Evolutionary conservation across 2,797 vertebrate species (phyloP).

Genomic region (Lepilemur ruficaudatus): DNA sequence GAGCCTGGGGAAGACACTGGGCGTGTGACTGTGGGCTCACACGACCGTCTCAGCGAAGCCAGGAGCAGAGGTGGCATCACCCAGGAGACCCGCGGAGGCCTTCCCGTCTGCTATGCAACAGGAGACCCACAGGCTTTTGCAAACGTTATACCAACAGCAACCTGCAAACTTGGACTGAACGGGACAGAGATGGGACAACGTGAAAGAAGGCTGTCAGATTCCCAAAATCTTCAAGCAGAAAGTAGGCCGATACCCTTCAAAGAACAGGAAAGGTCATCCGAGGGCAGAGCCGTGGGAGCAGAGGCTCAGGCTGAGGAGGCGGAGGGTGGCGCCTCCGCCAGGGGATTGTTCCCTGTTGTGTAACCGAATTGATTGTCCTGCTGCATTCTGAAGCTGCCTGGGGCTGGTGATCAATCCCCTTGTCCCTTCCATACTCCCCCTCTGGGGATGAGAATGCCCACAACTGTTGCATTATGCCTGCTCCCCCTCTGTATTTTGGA

Average conservation of each 20-base stretch:
- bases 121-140: background rate
- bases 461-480: accelerated
- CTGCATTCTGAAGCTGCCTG: background rate
- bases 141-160: background rate
- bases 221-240: background rate
- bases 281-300: background rate
- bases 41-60: background rate
- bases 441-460: no score
- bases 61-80: background rate
- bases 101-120: no score
- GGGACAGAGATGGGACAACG: background rate
- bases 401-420: no score
- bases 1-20: no score
- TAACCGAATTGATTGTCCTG: background rate
- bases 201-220: background rate
- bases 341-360: no score
- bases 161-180: background rate
- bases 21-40: background rate
- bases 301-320: background rate
- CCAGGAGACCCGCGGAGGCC: background rate
- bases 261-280: background rate
- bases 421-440: background rate
- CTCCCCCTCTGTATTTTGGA: no score
- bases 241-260: no score
- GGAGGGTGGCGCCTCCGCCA: background rate